Conservation (phyloP, 2,888 invertebrate genomes). For the Xestia sexstrigata region DNA sequence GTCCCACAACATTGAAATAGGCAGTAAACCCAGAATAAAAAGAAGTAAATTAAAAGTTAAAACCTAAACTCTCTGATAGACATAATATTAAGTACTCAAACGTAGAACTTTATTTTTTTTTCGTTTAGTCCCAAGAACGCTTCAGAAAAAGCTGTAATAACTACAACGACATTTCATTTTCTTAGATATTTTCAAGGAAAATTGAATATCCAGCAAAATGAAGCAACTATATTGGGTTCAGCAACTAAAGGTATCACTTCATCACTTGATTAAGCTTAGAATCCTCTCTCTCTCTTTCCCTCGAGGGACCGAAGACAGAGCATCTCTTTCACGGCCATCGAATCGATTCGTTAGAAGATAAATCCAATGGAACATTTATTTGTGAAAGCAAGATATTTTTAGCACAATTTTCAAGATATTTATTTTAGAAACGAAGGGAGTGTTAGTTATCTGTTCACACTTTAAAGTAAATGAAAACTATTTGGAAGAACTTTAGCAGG, state of each 20-base stretch:
- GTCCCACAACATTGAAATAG: neutral
- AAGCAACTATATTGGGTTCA: neutral
- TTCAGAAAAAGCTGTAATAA: neutral
- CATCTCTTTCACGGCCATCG: conserved; percentile 34
- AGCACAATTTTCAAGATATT: conserved; percentile 10
- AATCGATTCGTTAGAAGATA: conserved; percentile 57
- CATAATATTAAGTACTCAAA: neutral
- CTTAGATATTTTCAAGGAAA: neutral
- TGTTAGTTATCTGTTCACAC: conserved; percentile 30
- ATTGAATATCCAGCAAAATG: conserved; percentile 11
- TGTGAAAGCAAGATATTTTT: conserved; percentile 35
- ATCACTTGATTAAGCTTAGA: conserved; percentile 46
- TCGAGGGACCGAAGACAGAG: conserved; percentile 21
- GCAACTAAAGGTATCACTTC: conserved; percentile 10
- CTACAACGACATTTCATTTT: conserved; percentile 7
- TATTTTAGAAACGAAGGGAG: conserved; percentile 1
- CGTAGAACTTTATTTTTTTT: too few relatives aligned
- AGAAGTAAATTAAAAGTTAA: neutral
- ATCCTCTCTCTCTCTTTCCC: conserved; percentile 14
- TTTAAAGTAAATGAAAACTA: conserved; percentile 19
- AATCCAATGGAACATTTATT: conserved; percentile 31
- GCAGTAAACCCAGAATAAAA: neutral
- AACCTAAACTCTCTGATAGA: neutral
- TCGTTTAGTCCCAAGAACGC: neutral
- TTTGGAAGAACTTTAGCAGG: neutral